Conservation (phyloP, 2,797 vertebrate species). For the Propithecus perrieri region DNA sequence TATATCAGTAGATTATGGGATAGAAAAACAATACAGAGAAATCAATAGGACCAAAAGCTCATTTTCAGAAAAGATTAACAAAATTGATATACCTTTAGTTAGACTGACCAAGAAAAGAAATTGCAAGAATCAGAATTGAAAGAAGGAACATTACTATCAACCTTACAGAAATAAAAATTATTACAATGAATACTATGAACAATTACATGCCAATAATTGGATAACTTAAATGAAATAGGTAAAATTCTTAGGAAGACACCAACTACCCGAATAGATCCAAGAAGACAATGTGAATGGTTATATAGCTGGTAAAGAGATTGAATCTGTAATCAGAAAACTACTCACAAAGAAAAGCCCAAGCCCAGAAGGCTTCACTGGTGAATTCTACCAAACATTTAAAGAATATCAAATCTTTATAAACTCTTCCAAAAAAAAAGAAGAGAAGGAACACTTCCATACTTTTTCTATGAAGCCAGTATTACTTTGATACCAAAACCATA, state of each 20-base stretch:
- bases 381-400: slow-evolving; percentile 20
- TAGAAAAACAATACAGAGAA: background rate
- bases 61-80: background rate
- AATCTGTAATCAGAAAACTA: background rate
- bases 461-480: background rate
- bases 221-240: background rate
- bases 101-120: background rate
- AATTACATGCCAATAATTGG: background rate
- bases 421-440: background rate
- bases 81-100: slow-evolving; percentile 11
- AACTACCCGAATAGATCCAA: slow-evolving; percentile 10
- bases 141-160: background rate
- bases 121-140: background rate
- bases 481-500: background rate
- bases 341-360: background rate
- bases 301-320: background rate
- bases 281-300: background rate
- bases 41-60: background rate
- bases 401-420: background rate
- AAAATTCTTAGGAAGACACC: background rate
- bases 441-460: background rate
- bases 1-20: background rate
- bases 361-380: background rate
- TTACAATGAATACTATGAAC: background rate
- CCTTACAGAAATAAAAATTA: slow-evolving; percentile 45